Evolutionary conservation across 2,113 vertebrate genomes (phyloP).

Genomic region (Climacteris rufus): DNA sequence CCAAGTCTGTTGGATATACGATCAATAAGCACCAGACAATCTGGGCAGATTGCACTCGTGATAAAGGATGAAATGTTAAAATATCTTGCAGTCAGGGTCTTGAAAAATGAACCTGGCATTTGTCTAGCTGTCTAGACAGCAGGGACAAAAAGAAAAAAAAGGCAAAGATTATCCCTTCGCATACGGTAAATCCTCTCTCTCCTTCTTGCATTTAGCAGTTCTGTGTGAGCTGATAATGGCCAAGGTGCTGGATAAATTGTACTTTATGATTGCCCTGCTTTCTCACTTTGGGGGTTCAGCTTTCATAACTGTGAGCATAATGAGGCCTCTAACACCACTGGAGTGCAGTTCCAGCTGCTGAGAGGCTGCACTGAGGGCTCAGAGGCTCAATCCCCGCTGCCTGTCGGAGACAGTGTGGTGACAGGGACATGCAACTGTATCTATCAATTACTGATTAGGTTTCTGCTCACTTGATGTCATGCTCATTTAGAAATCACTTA

Average conservation of each 20-base stretch:
- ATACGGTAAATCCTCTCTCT: neutral
- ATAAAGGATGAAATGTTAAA: neutral
- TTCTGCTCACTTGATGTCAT: neutral
- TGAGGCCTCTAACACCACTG: neutral
- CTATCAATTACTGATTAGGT: neutral
- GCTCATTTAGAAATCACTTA: neutral
- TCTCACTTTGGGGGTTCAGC: neutral
- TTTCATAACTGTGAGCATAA: neutral
- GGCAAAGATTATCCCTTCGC: neutral
- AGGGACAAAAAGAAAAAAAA: neutral
- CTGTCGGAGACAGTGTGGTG: accelerated
- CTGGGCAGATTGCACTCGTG: neutral
- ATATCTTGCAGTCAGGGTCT: neutral
- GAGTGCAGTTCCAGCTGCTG: neutral
- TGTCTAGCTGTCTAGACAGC: conserved; percentile 19
- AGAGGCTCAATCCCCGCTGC: neutral
- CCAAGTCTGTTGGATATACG: neutral
- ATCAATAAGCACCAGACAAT: neutral
- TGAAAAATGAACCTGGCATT: conserved; percentile 22
- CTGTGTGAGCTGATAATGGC: neutral
- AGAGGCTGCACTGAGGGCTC: neutral
- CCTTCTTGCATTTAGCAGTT: neutral
- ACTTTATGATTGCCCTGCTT: neutral
- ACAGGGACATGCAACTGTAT: neutral
- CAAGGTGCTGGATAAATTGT: neutral